phyloP scores from a whole-genome alignment of 2,113 vertebrate species.

The Axis porcinus region DNA sequence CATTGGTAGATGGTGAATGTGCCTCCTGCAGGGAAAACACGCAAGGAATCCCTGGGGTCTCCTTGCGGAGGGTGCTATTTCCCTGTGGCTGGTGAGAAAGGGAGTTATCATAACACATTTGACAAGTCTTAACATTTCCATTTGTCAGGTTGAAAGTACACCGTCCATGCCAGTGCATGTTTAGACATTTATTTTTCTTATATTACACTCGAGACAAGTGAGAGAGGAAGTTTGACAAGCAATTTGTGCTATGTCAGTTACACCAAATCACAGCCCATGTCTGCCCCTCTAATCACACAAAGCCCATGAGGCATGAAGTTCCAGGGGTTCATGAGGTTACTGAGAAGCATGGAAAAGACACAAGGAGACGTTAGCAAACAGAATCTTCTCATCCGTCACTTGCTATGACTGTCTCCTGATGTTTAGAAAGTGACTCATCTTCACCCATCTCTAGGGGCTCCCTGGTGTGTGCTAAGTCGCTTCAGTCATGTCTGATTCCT shows the following conservation, averaged over 20 bases:
- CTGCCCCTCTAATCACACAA: neutral
- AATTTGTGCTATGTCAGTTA: conserved; percentile 55
- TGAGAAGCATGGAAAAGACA: neutral
- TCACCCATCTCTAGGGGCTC: no score
- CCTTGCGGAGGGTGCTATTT: neutral
- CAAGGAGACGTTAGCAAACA: neutral
- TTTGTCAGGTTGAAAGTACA: neutral
- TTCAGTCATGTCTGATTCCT: neutral
- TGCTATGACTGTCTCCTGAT: fast-evolving
- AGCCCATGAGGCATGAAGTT: neutral
- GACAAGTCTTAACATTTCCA: neutral
- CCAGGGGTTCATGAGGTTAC: neutral
- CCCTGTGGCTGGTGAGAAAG: neutral
- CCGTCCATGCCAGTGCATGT: neutral
- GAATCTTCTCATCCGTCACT: neutral
- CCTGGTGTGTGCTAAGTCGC: neutral
- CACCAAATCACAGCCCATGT: neutral
- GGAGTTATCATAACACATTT: neutral
- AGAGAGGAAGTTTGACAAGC: conserved; percentile 37
- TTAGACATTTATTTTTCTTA: conserved; percentile 10
- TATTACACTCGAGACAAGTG: neutral
- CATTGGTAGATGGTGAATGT: fast-evolving
- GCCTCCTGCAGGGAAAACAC: fast-evolving
- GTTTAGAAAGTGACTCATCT: neutral
- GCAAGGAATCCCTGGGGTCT: neutral